A percentile compares a stretch with the other conserved stretches of the same genome.
Conservation (phyloP, 2,888 invertebrate species). For the Synanthedon myopaeformis region DNA sequence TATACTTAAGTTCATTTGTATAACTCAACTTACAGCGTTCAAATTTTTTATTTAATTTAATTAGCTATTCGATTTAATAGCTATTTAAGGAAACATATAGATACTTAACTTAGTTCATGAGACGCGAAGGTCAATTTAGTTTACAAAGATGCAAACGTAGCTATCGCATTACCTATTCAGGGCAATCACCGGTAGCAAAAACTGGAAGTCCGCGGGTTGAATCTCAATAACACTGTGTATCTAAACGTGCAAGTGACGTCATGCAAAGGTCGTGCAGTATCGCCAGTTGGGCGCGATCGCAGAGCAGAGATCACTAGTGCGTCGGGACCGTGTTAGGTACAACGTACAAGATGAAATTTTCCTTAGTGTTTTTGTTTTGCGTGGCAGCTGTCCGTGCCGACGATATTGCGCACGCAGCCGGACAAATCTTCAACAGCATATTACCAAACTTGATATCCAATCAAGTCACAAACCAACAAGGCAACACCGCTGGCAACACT, state of each 20-base stretch:
- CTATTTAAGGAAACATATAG: too few species aligned
- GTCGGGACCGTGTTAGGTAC: constrained; percentile 42
- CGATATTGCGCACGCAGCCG: constrained; percentile 51
- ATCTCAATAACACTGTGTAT: constrained; percentile 47
- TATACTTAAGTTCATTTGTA: too few species aligned
- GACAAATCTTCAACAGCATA: constrained; percentile 58
- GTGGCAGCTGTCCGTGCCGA: constrained; percentile 40
- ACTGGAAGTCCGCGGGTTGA: constrained; percentile 42
- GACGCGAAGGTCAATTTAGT: constrained; percentile 35
- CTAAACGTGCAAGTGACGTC: constrained; percentile 46
- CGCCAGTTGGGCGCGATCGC: constrained; percentile 31
- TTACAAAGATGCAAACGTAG: constrained; percentile 14
- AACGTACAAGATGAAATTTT: constrained; percentile 54
- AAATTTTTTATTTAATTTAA: too few species aligned
- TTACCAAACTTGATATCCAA: constrained; percentile 53
- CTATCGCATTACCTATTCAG: constrained; percentile 17
- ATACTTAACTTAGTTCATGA: neutral
- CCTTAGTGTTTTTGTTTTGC: constrained; percentile 33
- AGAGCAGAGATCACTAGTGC: constrained; percentile 57
- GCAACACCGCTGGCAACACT: constrained; percentile 51
- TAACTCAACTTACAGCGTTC: too few species aligned
- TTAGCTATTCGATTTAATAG: too few species aligned
- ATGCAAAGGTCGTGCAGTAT: constrained; percentile 55
- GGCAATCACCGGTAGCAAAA: constrained; percentile 36
- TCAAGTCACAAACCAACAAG: constrained; percentile 45